Conservation (phyloP, 2,797 vertebrate species). For the Arvicola amphibius region DNA sequence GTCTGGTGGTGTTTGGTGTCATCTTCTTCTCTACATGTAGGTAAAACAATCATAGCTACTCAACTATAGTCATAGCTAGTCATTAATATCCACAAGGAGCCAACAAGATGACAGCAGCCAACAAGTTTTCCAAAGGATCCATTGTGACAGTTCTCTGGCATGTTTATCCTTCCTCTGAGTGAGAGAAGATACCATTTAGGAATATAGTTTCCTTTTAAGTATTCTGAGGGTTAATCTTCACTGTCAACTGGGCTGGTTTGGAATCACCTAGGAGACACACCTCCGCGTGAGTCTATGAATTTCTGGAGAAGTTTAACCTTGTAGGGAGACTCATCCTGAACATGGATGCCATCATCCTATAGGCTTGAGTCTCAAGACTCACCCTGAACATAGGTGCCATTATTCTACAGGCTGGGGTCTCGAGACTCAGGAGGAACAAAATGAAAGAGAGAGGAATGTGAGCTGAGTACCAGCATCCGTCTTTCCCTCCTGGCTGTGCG, state of each 20-base stretch:
- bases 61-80: conserved; percentile 42
- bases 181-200: background rate
- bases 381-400: too few relatives aligned
- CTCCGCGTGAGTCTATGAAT: background rate
- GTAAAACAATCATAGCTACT: background rate
- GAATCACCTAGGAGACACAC: background rate
- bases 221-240: background rate
- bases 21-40: background rate
- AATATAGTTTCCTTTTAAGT: background rate
- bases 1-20: background rate
- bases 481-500: background rate
- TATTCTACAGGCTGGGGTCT: background rate
- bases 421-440: background rate
- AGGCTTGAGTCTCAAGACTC: background rate
- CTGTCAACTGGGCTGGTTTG: background rate
- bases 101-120: conserved; percentile 20
- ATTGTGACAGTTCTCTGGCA: conserved; percentile 22
- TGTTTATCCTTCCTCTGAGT: conserved; percentile 13
- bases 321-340: background rate
- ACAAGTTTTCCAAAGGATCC: conserved; percentile 16
- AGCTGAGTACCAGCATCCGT: background rate
- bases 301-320: background rate
- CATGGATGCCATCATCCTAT: background rate
- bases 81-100: background rate
- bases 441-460: background rate